phyloP scores from a whole-genome alignment of 2,888 invertebrate genomes.

The Drosophila neutralis region DNA sequence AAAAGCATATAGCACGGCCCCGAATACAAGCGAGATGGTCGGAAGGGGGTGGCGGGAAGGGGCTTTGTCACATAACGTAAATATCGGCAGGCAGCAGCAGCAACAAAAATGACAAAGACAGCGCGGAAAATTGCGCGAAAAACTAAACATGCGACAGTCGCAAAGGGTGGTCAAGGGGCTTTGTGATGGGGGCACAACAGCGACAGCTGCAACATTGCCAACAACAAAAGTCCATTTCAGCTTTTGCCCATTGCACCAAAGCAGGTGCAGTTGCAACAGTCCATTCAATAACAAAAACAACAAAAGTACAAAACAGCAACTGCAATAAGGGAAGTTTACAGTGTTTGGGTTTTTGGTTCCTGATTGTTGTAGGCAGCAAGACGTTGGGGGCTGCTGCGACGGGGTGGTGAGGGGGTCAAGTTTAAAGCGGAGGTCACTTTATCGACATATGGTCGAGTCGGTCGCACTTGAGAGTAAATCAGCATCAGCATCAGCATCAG shows the following conservation, averaged over 20 bases:
- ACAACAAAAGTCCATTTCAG: slow-evolving; percentile 70
- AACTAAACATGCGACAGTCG: slow-evolving; percentile 69
- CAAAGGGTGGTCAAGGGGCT: slow-evolving; percentile 7
- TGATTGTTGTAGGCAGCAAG: slow-evolving; percentile 14
- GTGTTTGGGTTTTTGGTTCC: slow-evolving; percentile 13
- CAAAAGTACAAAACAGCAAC: slow-evolving; percentile 50
- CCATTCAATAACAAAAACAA: slow-evolving; percentile 42
- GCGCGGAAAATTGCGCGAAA: slow-evolving; percentile 81
- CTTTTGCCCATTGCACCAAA: slow-evolving; percentile 66
- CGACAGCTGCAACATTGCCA: slow-evolving; percentile 65
- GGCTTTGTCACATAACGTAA: slow-evolving; percentile 52
- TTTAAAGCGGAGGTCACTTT: slow-evolving; percentile 35
- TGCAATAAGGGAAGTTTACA: slow-evolving; percentile 50
- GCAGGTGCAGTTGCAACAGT: slow-evolving; percentile 56
- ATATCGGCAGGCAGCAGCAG: slow-evolving; percentile 40
- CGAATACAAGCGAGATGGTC: slow-evolving; percentile 1
- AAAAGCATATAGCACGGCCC: slow-evolving; percentile 64
- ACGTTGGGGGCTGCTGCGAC: not conserved
- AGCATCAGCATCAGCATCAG: slow-evolving; percentile 44
- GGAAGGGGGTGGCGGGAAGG: not conserved
- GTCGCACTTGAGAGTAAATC: slow-evolving; percentile 54
- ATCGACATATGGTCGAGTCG: slow-evolving; percentile 22
- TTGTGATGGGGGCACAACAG: slow-evolving; percentile 7
- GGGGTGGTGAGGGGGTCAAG: slow-evolving; percentile 30
- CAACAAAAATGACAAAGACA: slow-evolving; percentile 69